A percentile compares a stretch with the other conserved stretches of the same genome.
These are phyloP conservation scores for Gavialis gangeticus DNA, from an alignment of 2,113 vertebrate genomes.

Conservation along the genomic window DNA sequence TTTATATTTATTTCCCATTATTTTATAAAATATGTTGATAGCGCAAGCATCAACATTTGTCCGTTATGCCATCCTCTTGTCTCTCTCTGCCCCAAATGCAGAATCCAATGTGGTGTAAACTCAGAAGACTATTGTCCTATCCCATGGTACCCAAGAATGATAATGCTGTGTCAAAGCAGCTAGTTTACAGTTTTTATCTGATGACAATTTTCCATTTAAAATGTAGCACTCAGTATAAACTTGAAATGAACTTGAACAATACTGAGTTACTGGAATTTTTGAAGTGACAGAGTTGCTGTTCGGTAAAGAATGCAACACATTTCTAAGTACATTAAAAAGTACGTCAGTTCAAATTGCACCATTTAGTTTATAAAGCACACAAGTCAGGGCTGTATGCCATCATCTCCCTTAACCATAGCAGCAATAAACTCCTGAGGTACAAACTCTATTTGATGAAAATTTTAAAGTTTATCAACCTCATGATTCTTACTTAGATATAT, in stretches of 20 bases:
- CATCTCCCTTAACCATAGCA: constrained; percentile 6
- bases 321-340: constrained; percentile 45
- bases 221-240: neutral
- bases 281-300: constrained; percentile 25
- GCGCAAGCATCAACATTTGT: too few relatives aligned
- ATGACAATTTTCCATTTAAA: constrained; percentile 51
- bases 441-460: neutral
- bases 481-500: neutral
- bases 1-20: too few relatives aligned
- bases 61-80: too few relatives aligned
- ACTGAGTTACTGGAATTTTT: constrained; percentile 17
- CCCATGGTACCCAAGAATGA: neutral
- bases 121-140: neutral
- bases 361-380: constrained; percentile 23
- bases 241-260: constrained; percentile 10
- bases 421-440: neutral
- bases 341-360: constrained; percentile 33
- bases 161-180: neutral
- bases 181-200: neutral
- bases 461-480: neutral
- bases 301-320: constrained; percentile 33
- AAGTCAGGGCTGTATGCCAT: neutral
- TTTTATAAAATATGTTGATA: too few relatives aligned
- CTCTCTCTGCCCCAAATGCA: too few relatives aligned
- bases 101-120: neutral